Base-by-base conservation (phyloP, 2,113 vertebrate genomes). In the Cyphomyrus discorhynchus region DNA sequence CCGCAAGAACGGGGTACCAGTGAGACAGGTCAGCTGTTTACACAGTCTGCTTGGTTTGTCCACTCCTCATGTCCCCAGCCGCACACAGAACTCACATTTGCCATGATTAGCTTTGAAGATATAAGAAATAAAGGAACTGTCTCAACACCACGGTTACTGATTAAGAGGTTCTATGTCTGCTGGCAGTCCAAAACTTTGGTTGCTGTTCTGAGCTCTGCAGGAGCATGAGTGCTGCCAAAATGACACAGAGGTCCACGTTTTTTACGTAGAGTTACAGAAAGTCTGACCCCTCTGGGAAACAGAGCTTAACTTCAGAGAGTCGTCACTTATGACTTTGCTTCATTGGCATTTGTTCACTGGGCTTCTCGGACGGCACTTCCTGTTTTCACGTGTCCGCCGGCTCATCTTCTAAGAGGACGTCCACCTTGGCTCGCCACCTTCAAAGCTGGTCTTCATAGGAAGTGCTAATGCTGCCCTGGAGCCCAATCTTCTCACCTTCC, bases 21-120 rank as follows among this genome's bases (percentile, higher is more conserved):
- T 24, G 77, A 84, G 50, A 84, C 13, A 84, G 39, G 56, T 17
- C 46, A 49, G 6, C 42, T 45, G 56, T 47, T 47, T 19, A 42
- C 27, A 15, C 70, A 49, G 90, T 90, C 88, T 49, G 90, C 91
- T 92, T 85, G 47, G 77, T 52, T 80, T 90, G 86, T 89, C 87
- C 85, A 9, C 82, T 85, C 89, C 24, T 91, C 46, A 46, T 88
- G 70, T 90, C 89, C 88, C 91, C 66, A 66, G 35, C 88, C 62
- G 49, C 58, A 31, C 62, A 74, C 42, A n/a, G 91, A 90, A 90
- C 90, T 49, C 85, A 91, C 87, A 90, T 21, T 86, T 83, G 66
- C 89, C 91, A 5, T 62, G 56, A 70, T 88, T 49, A 74, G 58
- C 87, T 88, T 74, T 47, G 45, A 88, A 24, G 13, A n/a, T 70